Evolutionary conservation across 2,888 invertebrate species (phyloP), one percentile per base, ranked within the genome.

Genomic region (Panopea generosa): DNA sequence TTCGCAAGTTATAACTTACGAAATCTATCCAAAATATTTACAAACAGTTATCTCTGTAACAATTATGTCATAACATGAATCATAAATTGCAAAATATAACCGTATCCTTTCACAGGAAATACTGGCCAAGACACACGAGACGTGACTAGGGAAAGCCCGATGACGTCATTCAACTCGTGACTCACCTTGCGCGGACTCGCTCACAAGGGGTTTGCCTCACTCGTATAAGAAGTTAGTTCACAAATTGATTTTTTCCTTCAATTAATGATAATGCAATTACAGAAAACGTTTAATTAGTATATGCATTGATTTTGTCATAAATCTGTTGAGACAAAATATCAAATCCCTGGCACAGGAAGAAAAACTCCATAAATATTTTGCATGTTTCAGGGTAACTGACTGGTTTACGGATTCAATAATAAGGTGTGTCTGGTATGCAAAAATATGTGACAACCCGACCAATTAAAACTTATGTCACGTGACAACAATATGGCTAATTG

Each of bases 151-250:
- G 85, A 83, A 83, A 85, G 82, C 82, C 83, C 85, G 61, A 61
- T 84, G 78, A 85, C 85, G 85, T 85, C 83, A 85, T 68, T 50
- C 50, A 65, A 50, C 33, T 33, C 55, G 59, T 85, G 85, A 85
- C 81, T 85, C 84, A 85, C n/a, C n/a, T n/a, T n/a, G n/a, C n/a
- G n/a, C n/a, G n/a, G n/a, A n/a, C 67, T 43, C 52, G 61, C 16
- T 40, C 63, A 47, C 47, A 65, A 57, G 61, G 79, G 82, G 80
- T 67, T 80, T 82, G 77, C 82, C 84, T 73, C n/a, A n/a, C n/a
- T n/a, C n/a, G n/a, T n/a, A n/a, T n/a, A n/a, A n/a, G n/a, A n/a
- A n/a, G n/a, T n/a, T n/a, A n/a, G n/a, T n/a, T n/a, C n/a, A n/a
- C n/a, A n/a, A n/a, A n/a, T n/a, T n/a, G n/a, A n/a, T n/a, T n/a